phyloP scores from a whole-genome alignment of 2,797 vertebrate genomes.

The Peromyscus eremicus region DNA sequence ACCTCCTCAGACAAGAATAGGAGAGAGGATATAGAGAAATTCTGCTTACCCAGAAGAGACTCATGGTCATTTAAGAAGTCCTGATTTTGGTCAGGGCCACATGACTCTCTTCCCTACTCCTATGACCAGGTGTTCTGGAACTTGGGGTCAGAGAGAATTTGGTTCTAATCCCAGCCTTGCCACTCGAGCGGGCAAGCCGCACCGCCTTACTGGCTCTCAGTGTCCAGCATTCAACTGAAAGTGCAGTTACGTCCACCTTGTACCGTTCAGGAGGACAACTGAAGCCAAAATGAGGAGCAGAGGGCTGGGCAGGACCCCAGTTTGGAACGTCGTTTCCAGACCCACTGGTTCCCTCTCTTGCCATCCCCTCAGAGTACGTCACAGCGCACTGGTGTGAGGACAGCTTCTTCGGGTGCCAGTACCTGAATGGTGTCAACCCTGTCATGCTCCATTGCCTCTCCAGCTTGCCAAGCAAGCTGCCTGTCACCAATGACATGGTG shows the following conservation, averaged over 20 bases:
- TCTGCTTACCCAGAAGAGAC: neutral
- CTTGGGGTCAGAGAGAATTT: neutral
- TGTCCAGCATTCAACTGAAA: neutral
- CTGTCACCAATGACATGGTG: slow-evolving; percentile 90
- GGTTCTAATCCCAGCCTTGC: neutral
- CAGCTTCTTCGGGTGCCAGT: slow-evolving; percentile 93
- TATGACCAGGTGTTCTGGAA: neutral
- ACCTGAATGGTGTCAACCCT: slow-evolving; percentile 93
- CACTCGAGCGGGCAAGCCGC: neutral
- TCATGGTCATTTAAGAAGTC: neutral
- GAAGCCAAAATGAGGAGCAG: neutral
- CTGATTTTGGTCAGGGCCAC: neutral
- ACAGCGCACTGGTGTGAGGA: slow-evolving; percentile 92
- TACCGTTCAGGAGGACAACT: no score
- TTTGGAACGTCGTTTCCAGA: neutral
- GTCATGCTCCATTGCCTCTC: slow-evolving; percentile 88
- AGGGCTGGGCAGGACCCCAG: neutral
- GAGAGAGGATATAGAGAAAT: neutral
- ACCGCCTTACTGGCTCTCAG: neutral
- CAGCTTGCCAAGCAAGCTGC: slow-evolving; percentile 89
- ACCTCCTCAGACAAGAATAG: neutral
- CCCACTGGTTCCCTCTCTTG: neutral
- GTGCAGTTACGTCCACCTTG: neutral
- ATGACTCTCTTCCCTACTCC: neutral
- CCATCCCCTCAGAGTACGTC: slow-evolving; percentile 89